phyloP scores from a whole-genome alignment of 2,888 invertebrate species.

The Hofmannophila pseudospretella region DNA sequence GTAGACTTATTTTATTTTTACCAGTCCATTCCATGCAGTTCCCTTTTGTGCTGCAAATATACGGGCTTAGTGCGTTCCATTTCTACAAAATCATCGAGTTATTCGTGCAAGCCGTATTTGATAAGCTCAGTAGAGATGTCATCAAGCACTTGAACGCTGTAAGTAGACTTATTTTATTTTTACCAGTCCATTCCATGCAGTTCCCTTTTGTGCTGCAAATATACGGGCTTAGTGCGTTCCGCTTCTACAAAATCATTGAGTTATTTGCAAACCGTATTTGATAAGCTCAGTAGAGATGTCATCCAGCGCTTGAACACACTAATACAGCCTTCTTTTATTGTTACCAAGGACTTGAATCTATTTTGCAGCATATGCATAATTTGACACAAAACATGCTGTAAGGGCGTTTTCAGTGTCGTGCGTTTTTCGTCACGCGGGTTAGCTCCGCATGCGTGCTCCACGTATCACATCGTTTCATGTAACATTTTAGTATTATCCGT shows the following conservation, averaged over 20 bases:
- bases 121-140: conserved; percentile 91
- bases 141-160: conserved; percentile 96
- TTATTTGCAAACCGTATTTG: conserved; percentile 92
- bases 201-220: conserved; percentile 95
- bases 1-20: conserved; percentile 30
- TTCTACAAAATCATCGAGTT: conserved; percentile 98
- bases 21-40: conserved; percentile 88
- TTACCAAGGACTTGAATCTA: too few species aligned
- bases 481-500: too few species aligned
- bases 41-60: conserved; percentile 92
- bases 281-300: conserved; percentile 91
- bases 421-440: too few species aligned
- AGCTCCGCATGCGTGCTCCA: too few species aligned
- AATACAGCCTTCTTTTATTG: too few species aligned
- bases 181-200: conserved; percentile 82
- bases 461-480: too few species aligned
- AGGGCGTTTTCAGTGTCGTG: too few species aligned
- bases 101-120: conserved; percentile 91
- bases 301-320: conserved; percentile 96
- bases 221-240: conserved; percentile 88
- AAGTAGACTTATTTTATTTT: conserved; percentile 38
- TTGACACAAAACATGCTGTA: too few species aligned
- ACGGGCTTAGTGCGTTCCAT: conserved; percentile 90
- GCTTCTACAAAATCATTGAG: conserved; percentile 98
- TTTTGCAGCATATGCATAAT: too few species aligned